phyloP scores from a whole-genome alignment of 1,140 invertebrate species.

The Monomorium pharaonis region DNA sequence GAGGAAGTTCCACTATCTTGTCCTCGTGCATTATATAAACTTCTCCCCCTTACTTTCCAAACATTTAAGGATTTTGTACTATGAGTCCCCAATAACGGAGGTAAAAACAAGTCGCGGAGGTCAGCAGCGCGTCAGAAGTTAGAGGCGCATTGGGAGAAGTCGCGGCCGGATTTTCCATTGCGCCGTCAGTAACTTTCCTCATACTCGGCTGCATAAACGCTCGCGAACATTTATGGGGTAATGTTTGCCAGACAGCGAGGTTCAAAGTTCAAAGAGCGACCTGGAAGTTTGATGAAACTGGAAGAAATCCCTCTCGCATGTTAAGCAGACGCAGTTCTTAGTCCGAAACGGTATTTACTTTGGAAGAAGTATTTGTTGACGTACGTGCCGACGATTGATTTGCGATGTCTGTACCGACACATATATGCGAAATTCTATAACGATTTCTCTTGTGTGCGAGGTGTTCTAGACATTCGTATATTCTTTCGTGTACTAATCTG shows the following conservation, averaged over 20 bases:
- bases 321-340: conserved; percentile 30
- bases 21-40: not conserved
- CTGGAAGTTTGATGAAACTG: conserved; percentile 48
- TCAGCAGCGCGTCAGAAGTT: conserved; percentile 35
- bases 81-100: conserved; percentile 10
- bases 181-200: conserved; percentile 37
- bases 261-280: conserved; percentile 37
- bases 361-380: conserved; percentile 20
- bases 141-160: not conserved
- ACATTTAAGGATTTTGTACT: conserved; percentile 11
- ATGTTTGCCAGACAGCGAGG: conserved; percentile 18
- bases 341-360: conserved; percentile 47
- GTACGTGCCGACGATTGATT: conserved; percentile 43
- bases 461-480: not conserved
- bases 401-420: not conserved
- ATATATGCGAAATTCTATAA: not conserved
- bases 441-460: not conserved
- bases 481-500: not conserved
- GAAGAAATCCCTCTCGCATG: conserved; percentile 51
- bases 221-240: conserved; percentile 38
- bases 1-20: not conserved
- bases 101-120: conserved; percentile 27
- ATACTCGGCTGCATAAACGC: conserved; percentile 50
- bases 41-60: not conserved
- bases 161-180: conserved; percentile 27